These are phyloP conservation scores for Ametastegia equiseti DNA, from an alignment of 2,888 invertebrate genomes.

Conservation along the genomic window DNA sequence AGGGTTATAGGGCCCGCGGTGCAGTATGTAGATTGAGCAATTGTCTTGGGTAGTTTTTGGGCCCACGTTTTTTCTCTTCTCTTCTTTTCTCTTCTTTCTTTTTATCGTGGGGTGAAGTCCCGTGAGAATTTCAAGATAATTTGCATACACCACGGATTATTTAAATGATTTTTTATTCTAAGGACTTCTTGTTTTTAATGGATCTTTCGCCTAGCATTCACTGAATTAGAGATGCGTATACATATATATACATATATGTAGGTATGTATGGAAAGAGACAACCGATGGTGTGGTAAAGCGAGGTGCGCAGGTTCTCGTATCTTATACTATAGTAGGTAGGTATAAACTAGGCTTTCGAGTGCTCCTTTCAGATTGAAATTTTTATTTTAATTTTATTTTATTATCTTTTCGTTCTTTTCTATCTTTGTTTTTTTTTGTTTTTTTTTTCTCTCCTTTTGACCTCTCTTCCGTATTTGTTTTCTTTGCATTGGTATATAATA, in stretches of 20 bases:
- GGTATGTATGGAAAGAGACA: conserved; percentile 13
- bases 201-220: too few relatives aligned
- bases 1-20: not conserved
- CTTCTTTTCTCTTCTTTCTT: not conserved
- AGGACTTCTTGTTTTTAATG: conserved; percentile 67
- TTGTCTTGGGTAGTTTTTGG: conserved; percentile 43
- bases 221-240: too few relatives aligned
- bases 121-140: conserved; percentile 72
- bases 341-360: conserved; percentile 35
- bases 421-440: not conserved
- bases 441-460: not conserved
- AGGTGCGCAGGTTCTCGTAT: conserved; percentile 15
- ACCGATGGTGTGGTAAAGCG: conserved; percentile 2
- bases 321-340: not conserved
- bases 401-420: not conserved
- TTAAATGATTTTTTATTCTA: conserved; percentile 73
- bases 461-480: conserved; percentile 7
- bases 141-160: conserved; percentile 73
- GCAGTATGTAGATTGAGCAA: conserved; percentile 46
- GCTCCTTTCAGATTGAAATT: conserved; percentile 44
- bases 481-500: not conserved
- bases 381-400: too few relatives aligned
- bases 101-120: conserved; percentile 49
- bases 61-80: not conserved
- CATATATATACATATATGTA: not conserved